These are phyloP conservation scores for Campopleginae sp. DNA, from an alignment of 2,888 invertebrate genomes.

Conservation along the genomic window DNA sequence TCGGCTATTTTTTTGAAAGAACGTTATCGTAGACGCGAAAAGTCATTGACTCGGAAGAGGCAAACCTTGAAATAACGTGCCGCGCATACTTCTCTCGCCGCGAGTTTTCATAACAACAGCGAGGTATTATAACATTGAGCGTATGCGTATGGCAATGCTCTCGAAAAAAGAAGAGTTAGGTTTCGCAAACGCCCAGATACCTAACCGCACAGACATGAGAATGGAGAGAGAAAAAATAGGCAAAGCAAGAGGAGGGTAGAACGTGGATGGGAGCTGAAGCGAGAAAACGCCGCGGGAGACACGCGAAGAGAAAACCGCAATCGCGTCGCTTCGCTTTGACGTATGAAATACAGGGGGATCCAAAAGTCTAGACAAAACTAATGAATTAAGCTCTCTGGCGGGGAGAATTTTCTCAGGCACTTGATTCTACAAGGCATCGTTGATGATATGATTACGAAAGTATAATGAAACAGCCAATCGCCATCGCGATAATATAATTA, in stretches of 20 bases:
- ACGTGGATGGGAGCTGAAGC: conserved; percentile 24
- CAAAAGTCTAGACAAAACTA: background rate
- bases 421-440: background rate
- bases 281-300: conserved; percentile 53
- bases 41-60: conserved; percentile 9
- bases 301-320: conserved; percentile 44
- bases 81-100: background rate
- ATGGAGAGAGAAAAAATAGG: conserved; percentile 1
- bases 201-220: conserved; percentile 23
- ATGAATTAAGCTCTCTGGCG: background rate
- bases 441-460: background rate
- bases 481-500: background rate
- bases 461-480: background rate
- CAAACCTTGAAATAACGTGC: conserved; percentile 23
- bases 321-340: background rate
- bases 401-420: background rate
- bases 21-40: background rate
- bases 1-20: background rate
- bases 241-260: background rate
- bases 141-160: conserved; percentile 12
- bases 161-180: conserved; percentile 43
- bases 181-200: conserved; percentile 14
- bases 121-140: conserved; percentile 9
- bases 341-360: background rate
- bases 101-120: background rate